A percentile compares a stretch with the other conserved stretches of the same genome.
These are phyloP conservation scores for Actinia tenebrosa DNA, from an alignment of 64 coral and sea anemone genomes.

Conservation along the genomic window DNA sequence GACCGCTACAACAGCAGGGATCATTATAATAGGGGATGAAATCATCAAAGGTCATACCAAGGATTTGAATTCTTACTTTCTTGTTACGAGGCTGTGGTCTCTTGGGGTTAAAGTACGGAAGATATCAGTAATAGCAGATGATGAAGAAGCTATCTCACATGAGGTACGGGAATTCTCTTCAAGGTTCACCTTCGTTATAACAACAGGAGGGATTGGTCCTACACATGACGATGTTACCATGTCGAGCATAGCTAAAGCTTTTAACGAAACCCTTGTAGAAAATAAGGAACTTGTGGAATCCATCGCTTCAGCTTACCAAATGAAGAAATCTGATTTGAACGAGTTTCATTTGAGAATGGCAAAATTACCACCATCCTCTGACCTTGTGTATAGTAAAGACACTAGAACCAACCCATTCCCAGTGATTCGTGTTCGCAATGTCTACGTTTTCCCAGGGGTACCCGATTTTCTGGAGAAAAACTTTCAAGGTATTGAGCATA, in stretches of 20 bases:
- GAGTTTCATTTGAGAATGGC: constrained; percentile 76
- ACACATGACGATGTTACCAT: constrained; percentile 97
- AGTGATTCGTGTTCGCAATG: constrained; percentile 77
- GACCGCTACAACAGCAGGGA: constrained; percentile 22
- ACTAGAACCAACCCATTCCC: constrained; percentile 57
- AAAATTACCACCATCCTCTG: constrained; percentile 55
- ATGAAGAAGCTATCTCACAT: constrained; percentile 69
- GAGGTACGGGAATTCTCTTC: constrained; percentile 70
- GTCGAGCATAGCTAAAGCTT: constrained; percentile 76
- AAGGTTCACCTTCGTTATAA: constrained; percentile 75
- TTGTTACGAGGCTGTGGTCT: constrained; percentile 76
- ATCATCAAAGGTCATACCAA: constrained; percentile 96
- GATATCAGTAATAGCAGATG: constrained; percentile 82
- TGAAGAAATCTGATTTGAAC: constrained; percentile 46
- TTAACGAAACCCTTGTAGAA: constrained; percentile 73
- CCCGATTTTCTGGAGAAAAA: constrained; percentile 58
- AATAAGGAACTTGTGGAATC: constrained; percentile 54
- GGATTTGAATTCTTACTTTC: constrained; percentile 85
- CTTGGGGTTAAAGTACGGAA: constrained; percentile 83
- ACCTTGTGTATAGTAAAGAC: constrained; percentile 54
- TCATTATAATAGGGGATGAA: constrained; percentile 94
- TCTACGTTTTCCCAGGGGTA: constrained; percentile 86
- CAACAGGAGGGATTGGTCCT: constrained; percentile 88
- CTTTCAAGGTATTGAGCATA: constrained; percentile 47
- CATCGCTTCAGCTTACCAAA: constrained; percentile 38